Evolutionary conservation across 2,797 vertebrate species (phyloP), one percentile per base, ranked within the genome.

Genomic region (Pristis pectinata): DNA sequence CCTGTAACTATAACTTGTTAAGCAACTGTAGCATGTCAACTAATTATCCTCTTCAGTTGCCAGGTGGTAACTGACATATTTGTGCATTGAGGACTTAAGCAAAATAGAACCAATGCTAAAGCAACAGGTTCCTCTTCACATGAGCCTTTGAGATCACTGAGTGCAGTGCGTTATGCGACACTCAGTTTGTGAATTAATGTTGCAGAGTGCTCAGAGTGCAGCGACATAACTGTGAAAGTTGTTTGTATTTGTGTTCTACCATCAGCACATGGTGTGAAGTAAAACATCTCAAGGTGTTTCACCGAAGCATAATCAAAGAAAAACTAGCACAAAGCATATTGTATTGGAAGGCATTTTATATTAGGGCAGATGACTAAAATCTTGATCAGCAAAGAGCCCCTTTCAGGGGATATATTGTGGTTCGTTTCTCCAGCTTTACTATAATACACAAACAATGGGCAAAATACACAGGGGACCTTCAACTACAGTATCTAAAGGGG

Each of bases 41-140:
- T 87, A 87, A 87, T 87, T 87, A 59, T 87, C 83, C 53, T 59
- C 53, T 15, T 83, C 83, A 87, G 83, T 83, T 87, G 83, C 53
- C 53, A 4, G 59, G 83, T 56, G 27, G 53, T 11, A 87, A 59
- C 53, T 53, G 83, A 27, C 24, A 59, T 13, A 15, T 87, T 87
- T 87, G 56, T n/a, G 56, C 17, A 11, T 24, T 34, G 27, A 59
- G 27, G 87, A 87, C 83, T 30, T 87, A 27, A 87, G 53, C 83
- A 87, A n/a, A 53, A 53, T 49, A 87, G 8, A 30, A 87, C 27
- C 9, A 59, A 34, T 59, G 53, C 6, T 59, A 34, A 59, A 87
- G 19, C 19, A 5, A 22, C 15, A 19, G 5, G 17, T 41, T 37
- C 37, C 17, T 5, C 37, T 41, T 37, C 37, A 77, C 77, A 22